These are phyloP conservation scores for Aporophyla nigra DNA, from an alignment of 2,888 invertebrate species.

Conservation along the genomic window DNA sequence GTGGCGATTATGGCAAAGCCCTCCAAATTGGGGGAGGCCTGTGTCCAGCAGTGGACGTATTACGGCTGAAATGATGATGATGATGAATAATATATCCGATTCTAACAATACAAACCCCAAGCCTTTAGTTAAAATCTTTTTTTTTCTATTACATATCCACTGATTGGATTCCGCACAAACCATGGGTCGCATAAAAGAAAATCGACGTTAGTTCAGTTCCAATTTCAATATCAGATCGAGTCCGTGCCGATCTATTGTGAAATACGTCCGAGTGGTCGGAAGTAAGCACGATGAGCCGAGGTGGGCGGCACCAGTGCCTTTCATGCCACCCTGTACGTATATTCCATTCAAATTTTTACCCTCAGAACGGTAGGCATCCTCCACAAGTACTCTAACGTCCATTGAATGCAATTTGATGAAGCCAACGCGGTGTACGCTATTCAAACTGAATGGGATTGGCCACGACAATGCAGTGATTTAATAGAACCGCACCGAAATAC, in stretches of 20 bases:
- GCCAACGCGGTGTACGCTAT: slow-evolving; percentile 84
- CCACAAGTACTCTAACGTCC: slow-evolving; percentile 88
- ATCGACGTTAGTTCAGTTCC: slow-evolving; percentile 79
- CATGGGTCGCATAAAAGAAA: slow-evolving; percentile 71
- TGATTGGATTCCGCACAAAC: slow-evolving; percentile 68
- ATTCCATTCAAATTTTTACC: slow-evolving; percentile 91
- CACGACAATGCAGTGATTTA: slow-evolving; percentile 87
- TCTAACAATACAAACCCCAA: slow-evolving; percentile 30
- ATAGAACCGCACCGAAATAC: slow-evolving; percentile 84
- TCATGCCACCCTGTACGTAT: slow-evolving; percentile 77
- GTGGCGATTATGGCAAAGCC: too few relatives aligned
- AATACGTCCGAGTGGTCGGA: slow-evolving; percentile 85
- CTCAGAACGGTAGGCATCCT: slow-evolving; percentile 81
- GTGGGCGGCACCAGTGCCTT: slow-evolving; percentile 70
- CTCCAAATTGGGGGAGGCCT: too few relatives aligned
- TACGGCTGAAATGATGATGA: too few relatives aligned
- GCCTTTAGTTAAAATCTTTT: slow-evolving; percentile 32
- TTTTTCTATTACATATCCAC: slow-evolving; percentile 52
- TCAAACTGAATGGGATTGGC: slow-evolving; percentile 86
- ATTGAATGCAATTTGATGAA: slow-evolving; percentile 90
- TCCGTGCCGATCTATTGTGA: slow-evolving; percentile 84
- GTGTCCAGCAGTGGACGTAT: too few relatives aligned
- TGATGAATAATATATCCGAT: too few relatives aligned
- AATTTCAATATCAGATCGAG: slow-evolving; percentile 88
- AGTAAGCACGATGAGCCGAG: slow-evolving; percentile 79